These are phyloP conservation scores for Macropis europaea DNA, from an alignment of 2,888 invertebrate genomes.

Conservation along the genomic window DNA sequence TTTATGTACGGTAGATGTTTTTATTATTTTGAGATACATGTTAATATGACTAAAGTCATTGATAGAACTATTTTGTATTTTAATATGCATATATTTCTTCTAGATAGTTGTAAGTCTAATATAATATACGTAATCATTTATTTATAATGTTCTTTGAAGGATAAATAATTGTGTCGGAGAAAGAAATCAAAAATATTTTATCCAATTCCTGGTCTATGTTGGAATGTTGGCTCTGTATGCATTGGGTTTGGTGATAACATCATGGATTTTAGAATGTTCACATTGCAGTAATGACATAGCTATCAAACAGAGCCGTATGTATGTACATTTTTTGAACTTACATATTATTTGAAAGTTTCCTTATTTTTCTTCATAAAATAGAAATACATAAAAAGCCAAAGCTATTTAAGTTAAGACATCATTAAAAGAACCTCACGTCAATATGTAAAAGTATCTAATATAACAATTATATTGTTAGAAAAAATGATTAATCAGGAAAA, in stretches of 20 bases:
- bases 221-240: constrained; percentile 86
- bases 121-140: constrained; percentile 9
- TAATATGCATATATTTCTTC: background rate
- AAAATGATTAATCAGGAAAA: constrained; percentile 28
- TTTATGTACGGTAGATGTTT: background rate
- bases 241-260: constrained; percentile 85
- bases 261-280: constrained; percentile 87
- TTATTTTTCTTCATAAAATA: constrained; percentile 6
- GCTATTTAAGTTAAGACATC: background rate
- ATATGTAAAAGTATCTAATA: background rate
- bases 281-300: constrained; percentile 84
- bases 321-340: constrained; percentile 75
- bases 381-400: background rate
- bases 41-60: background rate
- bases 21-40: background rate
- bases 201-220: constrained; percentile 92
- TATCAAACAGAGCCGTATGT: constrained; percentile 88
- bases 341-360: constrained; percentile 26
- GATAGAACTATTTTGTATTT: background rate
- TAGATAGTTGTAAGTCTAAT: background rate
- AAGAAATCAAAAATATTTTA: constrained; percentile 94
- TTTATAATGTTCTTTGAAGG: constrained; percentile 78
- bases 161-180: constrained; percentile 97
- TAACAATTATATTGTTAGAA: constrained; percentile 25
- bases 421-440: background rate